Percentiles rank a stretch among this genome's conserved stretches.
Evolutionary conservation across 2,888 invertebrate genomes (phyloP).

Genomic region (Chirona hameri): DNA sequence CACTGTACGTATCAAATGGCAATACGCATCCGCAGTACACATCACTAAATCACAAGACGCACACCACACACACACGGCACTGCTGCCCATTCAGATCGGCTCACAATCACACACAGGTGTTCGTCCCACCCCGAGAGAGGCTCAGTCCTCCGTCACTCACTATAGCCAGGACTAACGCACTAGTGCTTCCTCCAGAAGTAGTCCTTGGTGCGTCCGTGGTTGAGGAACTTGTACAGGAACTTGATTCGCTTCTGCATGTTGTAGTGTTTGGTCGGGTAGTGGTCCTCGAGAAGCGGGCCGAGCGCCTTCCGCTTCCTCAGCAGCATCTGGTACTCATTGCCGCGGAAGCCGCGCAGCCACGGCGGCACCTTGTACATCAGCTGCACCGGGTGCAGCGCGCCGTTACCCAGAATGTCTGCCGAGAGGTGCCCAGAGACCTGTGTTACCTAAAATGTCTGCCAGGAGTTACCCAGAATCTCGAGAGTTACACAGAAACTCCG

Average conservation of each 20-base stretch:
- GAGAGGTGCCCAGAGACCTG: slow-evolving; percentile 14
- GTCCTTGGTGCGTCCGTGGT: slow-evolving; percentile 65
- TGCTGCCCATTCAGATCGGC: too few relatives aligned
- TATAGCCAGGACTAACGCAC: neutral
- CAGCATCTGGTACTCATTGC: slow-evolving; percentile 68
- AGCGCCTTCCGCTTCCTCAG: slow-evolving; percentile 68
- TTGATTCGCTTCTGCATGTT: slow-evolving; percentile 67
- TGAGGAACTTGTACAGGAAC: slow-evolving; percentile 71
- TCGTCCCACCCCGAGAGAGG: too few relatives aligned
- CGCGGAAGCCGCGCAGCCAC: slow-evolving; percentile 85
- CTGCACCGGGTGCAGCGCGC: slow-evolving; percentile 73
- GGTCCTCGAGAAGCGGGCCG: slow-evolving; percentile 56
- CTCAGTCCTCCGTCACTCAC: neutral
- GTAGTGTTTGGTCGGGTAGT: slow-evolving; percentile 73
- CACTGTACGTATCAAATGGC: too few relatives aligned
- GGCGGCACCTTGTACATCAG: slow-evolving; percentile 78
- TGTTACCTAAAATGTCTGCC: neutral
- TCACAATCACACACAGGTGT: too few relatives aligned
- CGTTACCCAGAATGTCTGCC: slow-evolving; percentile 78
- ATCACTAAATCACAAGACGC: too few relatives aligned
- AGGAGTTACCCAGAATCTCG: too few relatives aligned
- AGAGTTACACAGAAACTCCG: too few relatives aligned
- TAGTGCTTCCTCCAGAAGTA: slow-evolving; percentile 32
- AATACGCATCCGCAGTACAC: too few relatives aligned
- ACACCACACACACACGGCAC: too few relatives aligned